Evolutionary conservation across 2,888 invertebrate species (phyloP).

Genomic region (Electrophaes corylata): DNA sequence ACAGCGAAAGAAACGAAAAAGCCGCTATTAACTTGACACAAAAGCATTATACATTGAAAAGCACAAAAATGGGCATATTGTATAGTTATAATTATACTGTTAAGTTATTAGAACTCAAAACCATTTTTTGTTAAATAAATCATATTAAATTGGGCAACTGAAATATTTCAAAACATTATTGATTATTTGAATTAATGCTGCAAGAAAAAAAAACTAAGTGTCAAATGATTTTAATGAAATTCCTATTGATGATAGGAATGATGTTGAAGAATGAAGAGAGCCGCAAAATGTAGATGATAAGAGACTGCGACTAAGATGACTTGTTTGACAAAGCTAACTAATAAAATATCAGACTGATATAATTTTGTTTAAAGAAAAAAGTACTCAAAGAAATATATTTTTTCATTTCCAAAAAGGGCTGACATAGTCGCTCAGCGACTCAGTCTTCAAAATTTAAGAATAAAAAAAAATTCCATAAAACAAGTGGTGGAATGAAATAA

Average conservation of each 20-base stretch:
- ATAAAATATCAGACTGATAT: too few relatives aligned
- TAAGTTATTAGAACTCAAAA: conserved; percentile 5
- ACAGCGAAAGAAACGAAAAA: conserved; percentile 63
- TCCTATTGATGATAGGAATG: too few relatives aligned
- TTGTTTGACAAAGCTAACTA: neutral
- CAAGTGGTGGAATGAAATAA: too few relatives aligned
- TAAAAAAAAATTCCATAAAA: too few relatives aligned
- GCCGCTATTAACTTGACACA: conserved; percentile 61
- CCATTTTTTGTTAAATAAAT: conserved; percentile 1
- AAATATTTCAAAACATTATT: neutral
- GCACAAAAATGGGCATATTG: conserved; percentile 78
- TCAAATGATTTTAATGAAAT: neutral
- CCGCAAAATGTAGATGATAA: neutral
- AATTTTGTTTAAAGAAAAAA: too few relatives aligned
- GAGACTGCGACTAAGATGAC: neutral
- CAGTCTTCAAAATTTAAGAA: too few relatives aligned
- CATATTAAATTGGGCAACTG: conserved; percentile 8
- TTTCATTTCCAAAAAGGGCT: too few relatives aligned
- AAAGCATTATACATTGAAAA: conserved; percentile 67
- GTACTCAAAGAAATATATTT: too few relatives aligned
- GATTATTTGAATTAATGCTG: too few relatives aligned
- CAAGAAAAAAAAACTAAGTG: too few relatives aligned
- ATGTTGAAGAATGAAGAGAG: neutral
- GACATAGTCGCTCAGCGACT: too few relatives aligned
- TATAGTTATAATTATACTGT: conserved; percentile 18